These are phyloP conservation scores for Leptestheria dahalacensis DNA, from an alignment of 1,140 invertebrate genomes.

Conservation along the genomic window DNA sequence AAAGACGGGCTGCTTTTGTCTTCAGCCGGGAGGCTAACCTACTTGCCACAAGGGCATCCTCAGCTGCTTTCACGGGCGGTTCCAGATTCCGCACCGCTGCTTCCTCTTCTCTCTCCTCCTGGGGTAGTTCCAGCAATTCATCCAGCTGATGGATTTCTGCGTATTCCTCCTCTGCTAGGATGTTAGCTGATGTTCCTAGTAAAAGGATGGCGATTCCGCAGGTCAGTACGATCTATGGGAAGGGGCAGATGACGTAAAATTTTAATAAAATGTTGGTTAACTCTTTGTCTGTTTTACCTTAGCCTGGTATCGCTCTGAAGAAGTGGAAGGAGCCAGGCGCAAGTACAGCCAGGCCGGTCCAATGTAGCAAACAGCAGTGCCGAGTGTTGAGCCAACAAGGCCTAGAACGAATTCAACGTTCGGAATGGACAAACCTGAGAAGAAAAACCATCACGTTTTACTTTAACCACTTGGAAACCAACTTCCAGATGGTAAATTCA, in stretches of 20 bases:
- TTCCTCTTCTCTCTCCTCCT: neutral
- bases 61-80: neutral
- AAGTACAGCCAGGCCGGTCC: conserved; percentile 47
- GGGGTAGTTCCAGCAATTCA: neutral
- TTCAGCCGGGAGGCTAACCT: too few species aligned
- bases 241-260: neutral
- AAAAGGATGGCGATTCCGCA: conserved; percentile 3
- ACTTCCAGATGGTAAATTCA: conserved; percentile 69
- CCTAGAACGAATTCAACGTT: conserved; percentile 86
- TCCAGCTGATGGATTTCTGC: neutral
- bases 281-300: neutral
- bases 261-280: neutral
- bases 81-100: neutral
- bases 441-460: neutral
- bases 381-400: conserved; percentile 82
- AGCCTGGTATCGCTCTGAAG: neutral
- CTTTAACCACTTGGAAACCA: conserved; percentile 43
- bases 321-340: conserved; percentile 8
- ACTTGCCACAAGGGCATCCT: neutral
- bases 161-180: conserved; percentile 14
- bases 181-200: conserved; percentile 9
- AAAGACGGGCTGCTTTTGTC: too few species aligned
- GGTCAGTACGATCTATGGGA: conserved; percentile 2
- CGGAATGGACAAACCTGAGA: conserved; percentile 46
- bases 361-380: conserved; percentile 82